Conservation (phyloP, 1,140 invertebrate genomes). For the Panagrolaimus sp. region DNA sequence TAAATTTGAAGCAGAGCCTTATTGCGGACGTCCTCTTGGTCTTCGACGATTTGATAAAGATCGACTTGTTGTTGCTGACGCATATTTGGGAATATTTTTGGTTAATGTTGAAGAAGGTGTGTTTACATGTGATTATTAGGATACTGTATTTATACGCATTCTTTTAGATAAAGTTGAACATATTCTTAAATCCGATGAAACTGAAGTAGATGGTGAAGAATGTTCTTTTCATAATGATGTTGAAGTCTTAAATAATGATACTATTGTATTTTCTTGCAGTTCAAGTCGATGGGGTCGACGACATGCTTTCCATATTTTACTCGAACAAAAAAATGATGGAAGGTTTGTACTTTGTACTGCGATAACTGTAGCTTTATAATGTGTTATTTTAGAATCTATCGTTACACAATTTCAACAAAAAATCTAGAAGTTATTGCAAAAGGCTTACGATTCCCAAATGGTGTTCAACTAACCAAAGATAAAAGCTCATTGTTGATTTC, state of each 20-base stretch:
- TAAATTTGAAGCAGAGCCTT: background rate
- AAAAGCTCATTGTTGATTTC: background rate
- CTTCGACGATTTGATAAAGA: slow-evolving; percentile 4
- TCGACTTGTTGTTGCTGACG: slow-evolving; percentile 6
- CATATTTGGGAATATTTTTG: background rate
- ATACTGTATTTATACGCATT: too few species aligned
- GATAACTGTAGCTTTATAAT: background rate
- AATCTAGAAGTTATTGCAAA: background rate
- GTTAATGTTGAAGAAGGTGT: too few species aligned
- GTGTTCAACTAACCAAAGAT: background rate
- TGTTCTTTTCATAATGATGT: background rate
- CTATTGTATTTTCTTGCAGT: background rate
- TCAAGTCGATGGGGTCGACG: background rate
- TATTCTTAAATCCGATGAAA: background rate
- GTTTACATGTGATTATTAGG: too few species aligned
- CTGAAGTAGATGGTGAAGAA: background rate
- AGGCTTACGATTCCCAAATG: slow-evolving; percentile 3
- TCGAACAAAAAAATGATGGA: background rate
- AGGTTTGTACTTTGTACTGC: background rate
- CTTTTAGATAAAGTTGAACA: too few species aligned
- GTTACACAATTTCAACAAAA: background rate
- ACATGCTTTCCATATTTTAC: background rate
- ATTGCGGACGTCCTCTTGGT: background rate
- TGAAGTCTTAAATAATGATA: background rate
- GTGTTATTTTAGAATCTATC: background rate